Percentiles rank a stretch among this genome's conserved stretches.
Evolutionary conservation across 2,113 vertebrate genomes (phyloP).

Genomic region (Nyctibius bracteatus): DNA sequence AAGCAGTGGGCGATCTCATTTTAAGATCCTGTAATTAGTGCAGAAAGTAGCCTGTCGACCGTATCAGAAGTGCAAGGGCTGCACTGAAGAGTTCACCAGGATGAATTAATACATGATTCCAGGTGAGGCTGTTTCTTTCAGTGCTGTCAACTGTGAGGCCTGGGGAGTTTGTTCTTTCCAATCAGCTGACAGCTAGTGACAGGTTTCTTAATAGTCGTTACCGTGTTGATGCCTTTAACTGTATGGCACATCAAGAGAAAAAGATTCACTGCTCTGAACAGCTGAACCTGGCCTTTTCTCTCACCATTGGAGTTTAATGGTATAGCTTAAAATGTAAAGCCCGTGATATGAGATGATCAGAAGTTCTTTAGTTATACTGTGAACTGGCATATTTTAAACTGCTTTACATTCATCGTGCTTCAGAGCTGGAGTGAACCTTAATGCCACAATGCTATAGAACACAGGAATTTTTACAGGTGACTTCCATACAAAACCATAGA

Average conservation of each 20-base stretch:
- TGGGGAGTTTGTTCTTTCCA: slow-evolving; percentile 2
- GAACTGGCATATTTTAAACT: neutral
- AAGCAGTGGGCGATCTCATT: neutral
- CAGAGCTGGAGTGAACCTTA: neutral
- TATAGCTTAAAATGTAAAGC: neutral
- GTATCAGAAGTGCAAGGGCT: neutral
- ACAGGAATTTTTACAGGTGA: neutral
- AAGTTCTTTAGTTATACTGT: neutral
- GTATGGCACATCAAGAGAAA: neutral
- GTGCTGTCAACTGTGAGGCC: neutral
- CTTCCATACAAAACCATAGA: neutral
- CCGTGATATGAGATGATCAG: neutral
- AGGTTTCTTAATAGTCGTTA: slow-evolving; percentile 18
- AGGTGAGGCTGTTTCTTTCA: slow-evolving; percentile 20
- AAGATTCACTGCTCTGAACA: neutral
- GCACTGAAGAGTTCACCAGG: neutral
- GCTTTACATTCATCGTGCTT: neutral
- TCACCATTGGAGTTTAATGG: neutral
- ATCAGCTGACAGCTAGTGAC: neutral
- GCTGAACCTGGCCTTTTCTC: neutral
- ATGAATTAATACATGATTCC: slow-evolving; percentile 24
- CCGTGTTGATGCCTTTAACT: neutral
- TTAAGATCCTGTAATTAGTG: slow-evolving; percentile 55
- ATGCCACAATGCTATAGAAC: neutral
- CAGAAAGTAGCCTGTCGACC: neutral